Percentiles rank a stretch among this genome's conserved stretches.
Conservation (phyloP, 92 coral and sea anemone genomes). For the Porites rus region DNA sequence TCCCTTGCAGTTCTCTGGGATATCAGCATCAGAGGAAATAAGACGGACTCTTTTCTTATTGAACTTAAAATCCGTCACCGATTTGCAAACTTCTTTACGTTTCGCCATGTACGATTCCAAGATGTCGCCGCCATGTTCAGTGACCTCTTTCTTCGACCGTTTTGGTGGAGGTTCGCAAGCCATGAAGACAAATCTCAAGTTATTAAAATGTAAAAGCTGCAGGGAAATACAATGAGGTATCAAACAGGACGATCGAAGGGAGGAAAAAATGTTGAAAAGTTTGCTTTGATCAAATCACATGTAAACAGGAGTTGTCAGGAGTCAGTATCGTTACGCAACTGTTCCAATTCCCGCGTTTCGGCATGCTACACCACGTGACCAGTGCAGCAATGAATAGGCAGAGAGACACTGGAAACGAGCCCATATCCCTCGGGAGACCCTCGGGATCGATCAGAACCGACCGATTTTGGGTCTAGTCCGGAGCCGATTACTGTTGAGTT, state of each 20-base stretch:
- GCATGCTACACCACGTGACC: too few species aligned
- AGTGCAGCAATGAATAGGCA: too few species aligned
- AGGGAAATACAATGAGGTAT: background rate
- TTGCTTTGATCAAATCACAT: background rate
- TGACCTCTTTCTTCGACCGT: constrained; percentile 32
- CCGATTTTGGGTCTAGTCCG: too few species aligned
- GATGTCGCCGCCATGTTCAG: constrained; percentile 16
- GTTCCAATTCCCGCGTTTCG: too few species aligned
- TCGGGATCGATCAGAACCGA: too few species aligned
- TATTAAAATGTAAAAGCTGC: background rate
- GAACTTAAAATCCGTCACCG: constrained; percentile 69
- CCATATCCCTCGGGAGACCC: too few species aligned
- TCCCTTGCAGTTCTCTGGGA: constrained; percentile 57
- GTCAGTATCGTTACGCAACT: background rate
- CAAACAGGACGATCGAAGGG: background rate
- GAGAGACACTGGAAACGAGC: too few species aligned
- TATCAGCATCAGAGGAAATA: constrained; percentile 46
- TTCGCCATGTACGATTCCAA: constrained; percentile 48
- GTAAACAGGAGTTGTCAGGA: background rate
- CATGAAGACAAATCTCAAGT: constrained; percentile 22
- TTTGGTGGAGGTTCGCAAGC: constrained; percentile 53
- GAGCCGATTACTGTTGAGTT: too few species aligned
- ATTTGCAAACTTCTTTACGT: constrained; percentile 55
- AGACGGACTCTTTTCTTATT: constrained; percentile 81
- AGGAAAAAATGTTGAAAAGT: background rate